These are phyloP conservation scores for Bicyclus anynana DNA, from an alignment of 1,140 invertebrate species.

Conservation along the genomic window DNA sequence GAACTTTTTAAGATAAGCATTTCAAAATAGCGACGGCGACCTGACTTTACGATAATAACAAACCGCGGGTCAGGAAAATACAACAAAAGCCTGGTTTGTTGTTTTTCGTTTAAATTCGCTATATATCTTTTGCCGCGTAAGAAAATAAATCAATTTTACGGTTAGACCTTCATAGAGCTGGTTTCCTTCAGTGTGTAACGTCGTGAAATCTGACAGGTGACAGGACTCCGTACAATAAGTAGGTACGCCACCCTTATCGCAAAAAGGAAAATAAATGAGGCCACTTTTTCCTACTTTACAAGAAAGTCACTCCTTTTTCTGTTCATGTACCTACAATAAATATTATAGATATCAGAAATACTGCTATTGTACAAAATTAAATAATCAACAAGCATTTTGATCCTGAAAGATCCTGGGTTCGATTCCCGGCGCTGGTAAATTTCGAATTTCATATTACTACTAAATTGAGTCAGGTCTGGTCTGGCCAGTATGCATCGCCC, in stretches of 20 bases:
- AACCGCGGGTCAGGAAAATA: not conserved
- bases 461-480: too few relatives aligned
- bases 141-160: constrained; percentile 34
- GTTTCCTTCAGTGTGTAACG: constrained; percentile 33
- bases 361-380: too few relatives aligned
- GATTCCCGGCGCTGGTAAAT: too few relatives aligned
- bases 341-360: too few relatives aligned
- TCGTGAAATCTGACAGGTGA: constrained; percentile 64
- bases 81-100: not conserved
- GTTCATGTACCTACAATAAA: constrained; percentile 32
- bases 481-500: too few relatives aligned
- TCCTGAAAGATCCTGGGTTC: too few relatives aligned
- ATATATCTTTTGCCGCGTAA: not conserved
- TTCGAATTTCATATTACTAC: too few relatives aligned
- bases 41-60: too few relatives aligned
- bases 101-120: not conserved
- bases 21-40: too few relatives aligned
- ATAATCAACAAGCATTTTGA: too few relatives aligned
- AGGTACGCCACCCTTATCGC: constrained; percentile 50
- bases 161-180: constrained; percentile 31
- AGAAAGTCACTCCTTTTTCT: constrained; percentile 36
- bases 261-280: constrained; percentile 65
- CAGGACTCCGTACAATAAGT: constrained; percentile 50
- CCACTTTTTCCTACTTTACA: constrained; percentile 56
- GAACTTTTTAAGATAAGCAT: too few relatives aligned